A percentile compares a stretch with the other conserved stretches of the same genome.
Conservation (phyloP, 1,140 invertebrate genomes). For the Drosophila kohkoa region DNA sequence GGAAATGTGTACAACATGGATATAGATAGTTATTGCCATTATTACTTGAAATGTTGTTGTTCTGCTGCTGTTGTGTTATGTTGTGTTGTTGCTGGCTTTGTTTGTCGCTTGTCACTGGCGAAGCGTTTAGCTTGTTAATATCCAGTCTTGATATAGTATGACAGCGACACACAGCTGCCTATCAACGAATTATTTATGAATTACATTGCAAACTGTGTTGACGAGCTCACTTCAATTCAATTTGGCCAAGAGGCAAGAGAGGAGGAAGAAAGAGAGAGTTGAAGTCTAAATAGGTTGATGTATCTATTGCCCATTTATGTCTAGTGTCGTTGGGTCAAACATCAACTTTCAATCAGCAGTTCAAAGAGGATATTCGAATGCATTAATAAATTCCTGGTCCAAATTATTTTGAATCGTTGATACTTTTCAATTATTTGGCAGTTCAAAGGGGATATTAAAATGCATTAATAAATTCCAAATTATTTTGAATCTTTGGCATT, state of each 20-base stretch:
- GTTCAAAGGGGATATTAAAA: too few relatives aligned
- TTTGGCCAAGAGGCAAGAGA: background rate
- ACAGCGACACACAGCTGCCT: slow-evolving; percentile 5
- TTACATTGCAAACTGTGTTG: slow-evolving; percentile 9
- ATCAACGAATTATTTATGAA: slow-evolving; percentile 10
- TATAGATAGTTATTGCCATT: slow-evolving; percentile 37
- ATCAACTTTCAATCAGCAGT: too few relatives aligned
- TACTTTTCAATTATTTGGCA: too few relatives aligned
- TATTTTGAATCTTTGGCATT: too few relatives aligned
- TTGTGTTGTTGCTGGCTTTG: slow-evolving; percentile 18
- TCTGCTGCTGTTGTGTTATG: slow-evolving; percentile 22
- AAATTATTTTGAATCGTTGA: too few relatives aligned
- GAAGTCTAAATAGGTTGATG: background rate
- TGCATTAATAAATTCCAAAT: too few relatives aligned
- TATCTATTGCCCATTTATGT: background rate
- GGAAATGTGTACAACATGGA: slow-evolving; percentile 44
- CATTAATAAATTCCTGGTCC: too few relatives aligned
- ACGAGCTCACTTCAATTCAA: slow-evolving; percentile 1
- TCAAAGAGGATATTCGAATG: too few relatives aligned
- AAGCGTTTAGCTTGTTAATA: slow-evolving; percentile 37
- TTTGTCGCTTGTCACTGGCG: slow-evolving; percentile 28
- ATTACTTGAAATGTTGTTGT: slow-evolving; percentile 4
- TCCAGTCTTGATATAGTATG: slow-evolving; percentile 4
- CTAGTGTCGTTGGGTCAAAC: too few relatives aligned
- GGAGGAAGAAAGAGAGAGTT: slow-evolving; percentile 6